Evolutionary conservation across 2,113 vertebrate species (phyloP).

Genomic region (Cisticola juncidis): DNA sequence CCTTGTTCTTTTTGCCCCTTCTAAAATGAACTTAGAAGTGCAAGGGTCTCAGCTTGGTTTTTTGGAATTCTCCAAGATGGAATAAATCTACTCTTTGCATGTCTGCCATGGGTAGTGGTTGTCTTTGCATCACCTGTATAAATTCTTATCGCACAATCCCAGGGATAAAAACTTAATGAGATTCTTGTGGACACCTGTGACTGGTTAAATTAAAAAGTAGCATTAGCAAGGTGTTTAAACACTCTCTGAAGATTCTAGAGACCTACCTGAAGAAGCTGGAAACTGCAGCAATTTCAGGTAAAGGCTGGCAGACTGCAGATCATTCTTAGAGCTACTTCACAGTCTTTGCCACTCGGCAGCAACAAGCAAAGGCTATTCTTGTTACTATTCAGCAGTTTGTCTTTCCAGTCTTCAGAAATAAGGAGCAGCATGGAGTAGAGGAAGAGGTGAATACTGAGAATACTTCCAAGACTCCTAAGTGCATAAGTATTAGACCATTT

Average conservation of each 20-base stretch:
- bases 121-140: rapidly evolving
- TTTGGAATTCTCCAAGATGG: background rate
- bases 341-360: background rate
- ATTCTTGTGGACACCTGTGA: background rate
- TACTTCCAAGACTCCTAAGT: background rate
- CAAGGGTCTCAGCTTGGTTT: background rate
- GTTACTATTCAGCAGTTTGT: background rate
- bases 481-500: background rate
- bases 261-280: background rate
- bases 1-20: background rate
- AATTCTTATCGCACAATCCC: rapidly evolving
- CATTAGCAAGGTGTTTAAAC: background rate
- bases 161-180: background rate
- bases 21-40: background rate
- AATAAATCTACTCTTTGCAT: background rate
- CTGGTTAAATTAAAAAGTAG: background rate
- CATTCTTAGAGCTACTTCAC: background rate
- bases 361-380: background rate
- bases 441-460: background rate
- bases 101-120: rapidly evolving
- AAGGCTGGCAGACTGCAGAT: background rate
- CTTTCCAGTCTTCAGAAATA: background rate
- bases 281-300: background rate
- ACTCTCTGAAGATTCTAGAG: background rate
- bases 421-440: background rate